Conservation (phyloP, 1,140 invertebrate genomes). For the Saxidomus purpurata region DNA sequence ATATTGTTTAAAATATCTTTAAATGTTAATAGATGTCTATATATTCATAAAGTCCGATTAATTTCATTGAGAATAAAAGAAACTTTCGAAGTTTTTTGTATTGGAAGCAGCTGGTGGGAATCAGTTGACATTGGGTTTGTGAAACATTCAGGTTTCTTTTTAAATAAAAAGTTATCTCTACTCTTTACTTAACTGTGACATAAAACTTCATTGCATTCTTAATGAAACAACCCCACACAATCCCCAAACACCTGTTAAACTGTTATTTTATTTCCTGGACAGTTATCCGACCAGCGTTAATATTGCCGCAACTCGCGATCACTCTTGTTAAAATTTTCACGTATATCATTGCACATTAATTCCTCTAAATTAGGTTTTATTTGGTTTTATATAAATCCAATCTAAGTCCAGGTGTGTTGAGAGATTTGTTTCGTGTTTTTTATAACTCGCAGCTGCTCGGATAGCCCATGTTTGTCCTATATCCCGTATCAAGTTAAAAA, state of each 20-base stretch:
- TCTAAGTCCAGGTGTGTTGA: slow-evolving; percentile 50
- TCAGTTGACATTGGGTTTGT: background rate
- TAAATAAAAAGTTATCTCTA: background rate
- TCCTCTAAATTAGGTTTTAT: slow-evolving; percentile 61
- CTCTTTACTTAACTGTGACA: slow-evolving; percentile 42
- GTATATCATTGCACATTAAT: slow-evolving; percentile 57
- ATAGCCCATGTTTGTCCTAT: background rate
- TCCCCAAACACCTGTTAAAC: slow-evolving; percentile 48
- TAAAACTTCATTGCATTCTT: slow-evolving; percentile 42
- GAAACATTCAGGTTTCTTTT: background rate
- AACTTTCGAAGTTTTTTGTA: no score
- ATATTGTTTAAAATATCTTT: no score
- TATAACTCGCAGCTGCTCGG: slow-evolving; percentile 40
- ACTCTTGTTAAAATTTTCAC: slow-evolving; percentile 35
- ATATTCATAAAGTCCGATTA: no score
- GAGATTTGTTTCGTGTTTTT: slow-evolving; percentile 22
- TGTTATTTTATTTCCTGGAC: slow-evolving; percentile 25
- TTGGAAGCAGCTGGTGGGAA: background rate
- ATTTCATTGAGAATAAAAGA: no score
- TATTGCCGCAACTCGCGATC: background rate
- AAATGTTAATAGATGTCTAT: no score
- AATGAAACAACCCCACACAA: slow-evolving; percentile 21
- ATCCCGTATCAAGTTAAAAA: slow-evolving; percentile 31
- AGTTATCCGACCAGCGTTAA: background rate
- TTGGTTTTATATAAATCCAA: slow-evolving; percentile 58